Base-by-base conservation (phyloP, 1,140 invertebrate species). In the Cotesia chilonis region DNA sequence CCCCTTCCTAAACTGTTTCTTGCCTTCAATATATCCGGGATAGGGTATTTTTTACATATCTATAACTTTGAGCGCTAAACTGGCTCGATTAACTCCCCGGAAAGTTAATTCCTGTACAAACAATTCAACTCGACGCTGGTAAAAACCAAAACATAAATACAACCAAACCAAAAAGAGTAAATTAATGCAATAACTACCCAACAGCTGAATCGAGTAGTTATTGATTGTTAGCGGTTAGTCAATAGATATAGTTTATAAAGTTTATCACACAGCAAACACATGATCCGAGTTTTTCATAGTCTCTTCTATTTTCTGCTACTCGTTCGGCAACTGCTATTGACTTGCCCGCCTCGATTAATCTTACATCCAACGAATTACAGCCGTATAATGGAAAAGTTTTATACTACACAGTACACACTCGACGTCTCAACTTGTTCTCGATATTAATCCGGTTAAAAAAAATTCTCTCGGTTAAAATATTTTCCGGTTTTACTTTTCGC, bases 261-360 rank as follows among this genome's bases (percentile, higher is more conserved):
- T 9, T 5, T 10, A 47, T 10, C 10, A 47, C 41, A 9, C 41
- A 9, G 41, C 10, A 47, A 28, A 28, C 28, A 28, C 28, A 55
- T 35, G 41, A 64, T 38, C 28, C 52, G 28, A 55, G 20, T n/a
- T 12, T 7, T n/a, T 52, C 28, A 67, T 6, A 47, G n/a, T n/a
- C 10, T 12, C 1, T 10, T 60, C 4, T 64, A 64, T 64, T 37
- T 14, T 9, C 61, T 14, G 7, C n/a, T 47, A 17, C 12, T 66
- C 38, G 64, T 66, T 47, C 47, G 5, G 20, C 37, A 20, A 66
- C 47, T 66, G 64, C 38, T 51, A 66, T 66, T 66, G 64, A 66
- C 64, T 66, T 41, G 38, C 38, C 17, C 38, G n/a, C 47, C 64
- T 52, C 64, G 17, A 66, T 66, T 66, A 66, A 66, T 66, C 64